Evolutionary conservation across 2,797 vertebrate genomes (phyloP), one percentile per base, ranked within the genome.

Genomic region (Gallinago nigripennis): DNA sequence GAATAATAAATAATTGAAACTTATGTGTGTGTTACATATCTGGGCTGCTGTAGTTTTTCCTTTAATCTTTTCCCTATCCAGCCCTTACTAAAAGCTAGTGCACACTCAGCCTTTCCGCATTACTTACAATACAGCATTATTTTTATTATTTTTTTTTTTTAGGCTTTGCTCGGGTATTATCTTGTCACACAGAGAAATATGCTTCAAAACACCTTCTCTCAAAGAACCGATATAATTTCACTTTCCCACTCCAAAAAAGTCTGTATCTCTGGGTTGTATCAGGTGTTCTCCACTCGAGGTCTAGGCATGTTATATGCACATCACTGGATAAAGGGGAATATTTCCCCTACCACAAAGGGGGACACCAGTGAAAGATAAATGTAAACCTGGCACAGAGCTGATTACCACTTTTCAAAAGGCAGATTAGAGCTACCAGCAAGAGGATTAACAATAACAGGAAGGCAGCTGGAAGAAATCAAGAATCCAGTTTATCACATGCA

Each of bases 381-480:
- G 39, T 63, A 90, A 96, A 82, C n/a, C 58, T 86, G 77, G 51
- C 28, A 61, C 27, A 69, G 72, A 87, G 72, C 72, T 94, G 85
- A 88, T 85, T 83, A 60, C 35, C 0, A 1, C 63, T 84, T 92
- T 86, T 94, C 58, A 72, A 83, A 94, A 90, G 68, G 30, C 72
- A 75, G 91, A 88, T 79, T 94, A 81, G 86, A 83, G 66, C 77
- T 94, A 90, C 77, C n/a, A 82, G 51, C 57, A 84, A 86, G 70
- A 84, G 58, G 73, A 91, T 91, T 94, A 96, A 50, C 54, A 82
- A 15, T 60, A 82, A 56, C 24, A 79, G 58, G 51, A 78, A 60
- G 66, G 25, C 79, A 96, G 80, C 70, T 94, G 87, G 87, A 91
- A 91, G 82, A 94, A 90, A 82, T 58, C 70, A 79, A 86, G 56